Evolutionary conservation across 2,797 vertebrate species (phyloP).

Genomic region (Morus bassanus): DNA sequence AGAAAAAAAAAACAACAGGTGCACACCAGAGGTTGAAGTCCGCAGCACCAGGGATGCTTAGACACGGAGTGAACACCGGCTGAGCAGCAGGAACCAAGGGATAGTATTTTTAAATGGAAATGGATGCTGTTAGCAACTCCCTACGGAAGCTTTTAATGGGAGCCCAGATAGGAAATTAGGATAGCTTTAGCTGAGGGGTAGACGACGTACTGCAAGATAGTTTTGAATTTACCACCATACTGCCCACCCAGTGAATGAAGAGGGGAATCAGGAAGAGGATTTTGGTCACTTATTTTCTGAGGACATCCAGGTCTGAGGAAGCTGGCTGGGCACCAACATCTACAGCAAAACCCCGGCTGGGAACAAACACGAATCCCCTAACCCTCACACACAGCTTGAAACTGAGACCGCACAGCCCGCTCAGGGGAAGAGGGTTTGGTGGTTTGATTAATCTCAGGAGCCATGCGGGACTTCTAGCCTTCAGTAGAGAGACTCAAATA

Average conservation of each 20-base stretch:
- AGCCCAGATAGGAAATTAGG: background rate
- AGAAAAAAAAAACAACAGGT: background rate
- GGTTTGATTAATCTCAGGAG: background rate
- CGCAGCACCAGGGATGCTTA: background rate
- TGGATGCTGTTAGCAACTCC: background rate
- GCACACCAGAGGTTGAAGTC: background rate
- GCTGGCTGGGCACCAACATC: background rate
- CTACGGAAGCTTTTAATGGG: background rate
- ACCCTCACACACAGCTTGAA: accelerated
- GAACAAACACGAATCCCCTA: background rate
- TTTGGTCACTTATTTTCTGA: background rate
- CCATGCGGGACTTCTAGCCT: background rate
- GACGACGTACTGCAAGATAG: background rate
- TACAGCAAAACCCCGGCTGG: background rate
- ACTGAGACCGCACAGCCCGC: background rate
- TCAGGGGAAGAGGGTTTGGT: background rate
- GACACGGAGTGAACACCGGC: accelerated
- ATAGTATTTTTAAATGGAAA: background rate
- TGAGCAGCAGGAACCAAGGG: background rate
- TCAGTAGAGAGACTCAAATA: background rate
- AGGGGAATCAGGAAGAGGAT: background rate
- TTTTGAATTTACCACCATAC: background rate
- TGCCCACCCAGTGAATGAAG: background rate
- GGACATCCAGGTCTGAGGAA: background rate
- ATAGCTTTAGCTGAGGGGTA: background rate